Percentiles rank a stretch among this genome's conserved stretches.
Conservation (phyloP, 2,888 invertebrate genomes). For the Agelastica alni region DNA sequence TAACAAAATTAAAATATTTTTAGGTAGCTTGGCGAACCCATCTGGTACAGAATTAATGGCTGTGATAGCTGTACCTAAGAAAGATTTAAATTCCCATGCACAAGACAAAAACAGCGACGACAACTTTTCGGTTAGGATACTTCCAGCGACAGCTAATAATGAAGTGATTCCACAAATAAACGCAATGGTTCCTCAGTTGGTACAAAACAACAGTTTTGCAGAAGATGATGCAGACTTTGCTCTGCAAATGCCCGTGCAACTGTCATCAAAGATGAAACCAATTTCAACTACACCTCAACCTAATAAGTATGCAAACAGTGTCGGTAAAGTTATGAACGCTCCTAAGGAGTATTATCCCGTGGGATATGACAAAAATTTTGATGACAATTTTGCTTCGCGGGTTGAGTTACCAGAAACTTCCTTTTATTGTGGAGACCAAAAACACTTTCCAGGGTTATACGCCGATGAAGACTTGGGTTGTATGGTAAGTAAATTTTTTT, state of each 20-base stretch:
- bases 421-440: constrained; percentile 86
- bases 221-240: constrained; percentile 1
- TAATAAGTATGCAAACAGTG: constrained; percentile 49
- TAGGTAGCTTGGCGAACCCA: constrained; percentile 7
- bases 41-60: constrained; percentile 43
- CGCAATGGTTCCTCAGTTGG: constrained; percentile 58
- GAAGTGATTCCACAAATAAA: constrained; percentile 40
- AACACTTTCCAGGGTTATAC: constrained; percentile 87
- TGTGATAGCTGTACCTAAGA: constrained; percentile 46
- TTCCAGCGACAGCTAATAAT: constrained; percentile 44
- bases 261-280: not conserved
- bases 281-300: constrained; percentile 51
- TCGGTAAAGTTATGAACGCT: constrained; percentile 81
- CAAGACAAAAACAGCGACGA: constrained; percentile 47
- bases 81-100: constrained; percentile 35
- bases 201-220: constrained; percentile 67
- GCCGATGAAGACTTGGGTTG: constrained; percentile 87
- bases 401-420: constrained; percentile 83
- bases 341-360: constrained; percentile 87
- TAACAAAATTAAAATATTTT: not conserved
- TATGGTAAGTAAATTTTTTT: constrained; percentile 86
- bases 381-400: constrained; percentile 83
- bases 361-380: constrained; percentile 86
- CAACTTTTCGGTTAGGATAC: constrained; percentile 47
- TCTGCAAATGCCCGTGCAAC: not conserved